phyloP scores from a whole-genome alignment of 2,888 invertebrate species.

The Entomobrya multifasciata region DNA sequence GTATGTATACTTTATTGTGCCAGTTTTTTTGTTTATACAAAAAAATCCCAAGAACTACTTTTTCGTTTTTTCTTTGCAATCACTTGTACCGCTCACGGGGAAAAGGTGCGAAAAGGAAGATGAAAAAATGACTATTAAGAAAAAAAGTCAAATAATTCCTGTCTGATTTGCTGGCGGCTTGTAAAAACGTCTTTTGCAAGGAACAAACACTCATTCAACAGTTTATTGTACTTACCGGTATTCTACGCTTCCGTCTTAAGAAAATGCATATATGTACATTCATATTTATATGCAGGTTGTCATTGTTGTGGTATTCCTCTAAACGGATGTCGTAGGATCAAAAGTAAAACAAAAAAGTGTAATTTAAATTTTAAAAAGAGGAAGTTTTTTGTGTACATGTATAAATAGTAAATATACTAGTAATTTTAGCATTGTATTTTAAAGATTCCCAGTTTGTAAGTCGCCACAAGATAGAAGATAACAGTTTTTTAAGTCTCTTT shows the following conservation, averaged over 20 bases:
- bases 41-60: not conserved
- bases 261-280: not conserved
- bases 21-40: constrained; percentile 8
- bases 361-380: not conserved
- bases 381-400: not conserved
- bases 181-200: too few species aligned
- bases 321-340: not conserved
- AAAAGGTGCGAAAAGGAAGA: constrained; percentile 40
- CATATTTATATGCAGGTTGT: too few species aligned
- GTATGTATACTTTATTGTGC: constrained; percentile 4
- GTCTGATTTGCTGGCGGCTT: constrained; percentile 42
- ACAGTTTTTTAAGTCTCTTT: too few species aligned
- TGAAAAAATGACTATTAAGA: constrained; percentile 20
- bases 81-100: constrained; percentile 42
- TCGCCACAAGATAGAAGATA: too few species aligned
- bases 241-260: not conserved
- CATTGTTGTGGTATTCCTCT: not conserved
- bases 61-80: not conserved
- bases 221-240: constrained; percentile 31
- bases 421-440: too few species aligned
- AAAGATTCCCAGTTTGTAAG: too few species aligned
- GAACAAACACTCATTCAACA: not conserved
- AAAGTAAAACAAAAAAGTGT: not conserved
- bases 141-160: constrained; percentile 36
- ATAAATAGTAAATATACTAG: too few species aligned